These are phyloP conservation scores for Tamandua tetradactyla DNA, from an alignment of 2,797 vertebrate species.

Conservation along the genomic window DNA sequence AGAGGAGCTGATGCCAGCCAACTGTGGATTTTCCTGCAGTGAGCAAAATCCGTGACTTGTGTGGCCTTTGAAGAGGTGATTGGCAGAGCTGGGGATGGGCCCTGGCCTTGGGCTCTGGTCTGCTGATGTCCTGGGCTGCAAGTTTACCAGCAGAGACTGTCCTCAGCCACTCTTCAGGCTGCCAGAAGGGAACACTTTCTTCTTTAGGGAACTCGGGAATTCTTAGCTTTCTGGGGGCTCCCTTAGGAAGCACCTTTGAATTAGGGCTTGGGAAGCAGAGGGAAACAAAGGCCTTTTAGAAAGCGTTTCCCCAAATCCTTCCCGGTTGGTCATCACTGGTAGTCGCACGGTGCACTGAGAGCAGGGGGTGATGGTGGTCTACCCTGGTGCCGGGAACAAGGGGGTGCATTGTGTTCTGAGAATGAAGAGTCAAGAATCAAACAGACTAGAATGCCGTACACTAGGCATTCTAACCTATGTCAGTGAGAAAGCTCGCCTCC, in stretches of 20 bases:
- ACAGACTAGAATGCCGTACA: not conserved
- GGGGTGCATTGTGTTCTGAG: not conserved
- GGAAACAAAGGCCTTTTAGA: slow-evolving; percentile 23
- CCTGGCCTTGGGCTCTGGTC: not conserved
- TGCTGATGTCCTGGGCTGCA: not conserved
- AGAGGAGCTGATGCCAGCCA: not conserved
- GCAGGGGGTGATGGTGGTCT: not conserved
- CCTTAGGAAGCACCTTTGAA: not conserved
- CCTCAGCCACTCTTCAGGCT: not conserved
- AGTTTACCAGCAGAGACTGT: not conserved
- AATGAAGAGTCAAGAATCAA: slow-evolving; percentile 12
- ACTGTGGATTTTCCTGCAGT: not conserved
- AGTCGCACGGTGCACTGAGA: not conserved
- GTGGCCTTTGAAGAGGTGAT: not conserved
- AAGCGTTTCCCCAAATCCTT: not conserved
- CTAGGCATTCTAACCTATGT: not conserved
- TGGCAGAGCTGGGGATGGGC: not conserved
- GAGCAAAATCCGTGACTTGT: not conserved
- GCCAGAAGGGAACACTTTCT: not conserved
- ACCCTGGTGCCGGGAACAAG: not conserved
- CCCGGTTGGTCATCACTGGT: not conserved
- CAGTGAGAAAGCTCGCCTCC: not conserved
- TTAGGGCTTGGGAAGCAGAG: not conserved
- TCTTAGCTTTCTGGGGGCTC: not conserved
- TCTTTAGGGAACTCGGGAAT: not conserved